These are phyloP conservation scores for Bothrops alternatus DNA, from an alignment of 2,797 vertebrate species.

Conservation along the genomic window DNA sequence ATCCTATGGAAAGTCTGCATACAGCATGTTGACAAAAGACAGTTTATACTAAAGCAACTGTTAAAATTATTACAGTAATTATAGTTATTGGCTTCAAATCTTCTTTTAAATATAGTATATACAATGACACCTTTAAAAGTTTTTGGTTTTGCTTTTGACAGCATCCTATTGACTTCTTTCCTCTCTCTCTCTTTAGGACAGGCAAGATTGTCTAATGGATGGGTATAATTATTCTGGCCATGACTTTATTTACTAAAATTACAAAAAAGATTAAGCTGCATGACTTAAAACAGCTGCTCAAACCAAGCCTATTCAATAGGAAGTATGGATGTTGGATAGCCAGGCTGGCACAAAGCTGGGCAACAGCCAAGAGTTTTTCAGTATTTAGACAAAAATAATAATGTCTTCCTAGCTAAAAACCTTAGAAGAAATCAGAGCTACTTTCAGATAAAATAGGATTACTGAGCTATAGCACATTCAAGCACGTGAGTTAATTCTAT, in stretches of 20 bases:
- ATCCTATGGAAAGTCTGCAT: neutral
- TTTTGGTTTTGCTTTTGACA: neutral
- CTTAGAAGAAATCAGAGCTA: neutral
- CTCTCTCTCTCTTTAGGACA: neutral
- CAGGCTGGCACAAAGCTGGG: slow-evolving; percentile 13
- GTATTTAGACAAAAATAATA: neutral
- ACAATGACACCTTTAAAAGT: neutral
- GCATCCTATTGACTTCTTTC: neutral
- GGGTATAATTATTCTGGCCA: neutral
- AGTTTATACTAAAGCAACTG: neutral
- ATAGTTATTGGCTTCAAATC: neutral
- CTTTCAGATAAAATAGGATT: neutral
- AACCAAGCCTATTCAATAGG: neutral
- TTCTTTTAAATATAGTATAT: neutral
- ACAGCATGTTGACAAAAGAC: neutral
- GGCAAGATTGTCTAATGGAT: neutral
- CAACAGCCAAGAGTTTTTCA: slow-evolving; percentile 45
- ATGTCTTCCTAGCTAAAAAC: neutral
- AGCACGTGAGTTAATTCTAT: neutral
- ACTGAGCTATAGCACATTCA: neutral
- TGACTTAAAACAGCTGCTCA: slow-evolving; percentile 3
- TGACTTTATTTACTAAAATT: neutral
- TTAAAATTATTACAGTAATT: neutral
- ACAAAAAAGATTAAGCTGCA: neutral
- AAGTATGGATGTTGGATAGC: neutral